Conservation (phyloP, 2,888 invertebrate species). For the Vesta saturnalis region DNA sequence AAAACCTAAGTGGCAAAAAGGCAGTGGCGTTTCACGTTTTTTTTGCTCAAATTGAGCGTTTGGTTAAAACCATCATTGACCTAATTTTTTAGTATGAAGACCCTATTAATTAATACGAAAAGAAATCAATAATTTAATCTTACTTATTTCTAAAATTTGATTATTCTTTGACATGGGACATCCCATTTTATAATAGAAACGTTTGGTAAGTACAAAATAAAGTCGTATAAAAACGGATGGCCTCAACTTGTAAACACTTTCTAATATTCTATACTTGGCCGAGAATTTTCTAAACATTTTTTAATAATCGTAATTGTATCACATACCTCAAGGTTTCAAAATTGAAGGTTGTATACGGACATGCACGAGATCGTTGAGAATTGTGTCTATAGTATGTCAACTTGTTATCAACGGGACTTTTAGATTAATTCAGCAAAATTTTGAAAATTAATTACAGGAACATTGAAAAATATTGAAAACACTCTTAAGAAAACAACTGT, state of each 20-base stretch:
- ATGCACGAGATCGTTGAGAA: too few species aligned
- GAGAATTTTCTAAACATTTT: conserved; percentile 24
- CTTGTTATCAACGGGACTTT: too few species aligned
- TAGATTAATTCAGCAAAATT: too few species aligned
- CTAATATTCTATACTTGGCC: conserved; percentile 19
- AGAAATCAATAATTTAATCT: conserved; percentile 16
- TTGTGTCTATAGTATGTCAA: too few species aligned
- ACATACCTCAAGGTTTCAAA: too few species aligned
- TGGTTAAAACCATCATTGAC: neutral
- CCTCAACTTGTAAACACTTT: conserved; percentile 15
- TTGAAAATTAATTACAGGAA: too few species aligned
- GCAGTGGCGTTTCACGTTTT: neutral
- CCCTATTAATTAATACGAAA: neutral
- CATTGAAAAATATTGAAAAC: too few species aligned
- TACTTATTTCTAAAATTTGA: conserved; percentile 14
- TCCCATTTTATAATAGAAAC: conserved; percentile 24
- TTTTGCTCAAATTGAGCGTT: neutral
- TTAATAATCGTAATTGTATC: too few species aligned
- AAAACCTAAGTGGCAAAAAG: neutral
- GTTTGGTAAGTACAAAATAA: neutral
- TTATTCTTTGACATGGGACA: conserved; percentile 19
- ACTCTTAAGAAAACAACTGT: too few species aligned
- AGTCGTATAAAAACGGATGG: neutral
- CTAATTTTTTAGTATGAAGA: conserved; percentile 3
- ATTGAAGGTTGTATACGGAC: too few species aligned